A percentile compares a stretch with the other conserved stretches of the same genome.
Evolutionary conservation across 1,140 invertebrate species (phyloP).

Genomic region (Triops longicaudatus): DNA sequence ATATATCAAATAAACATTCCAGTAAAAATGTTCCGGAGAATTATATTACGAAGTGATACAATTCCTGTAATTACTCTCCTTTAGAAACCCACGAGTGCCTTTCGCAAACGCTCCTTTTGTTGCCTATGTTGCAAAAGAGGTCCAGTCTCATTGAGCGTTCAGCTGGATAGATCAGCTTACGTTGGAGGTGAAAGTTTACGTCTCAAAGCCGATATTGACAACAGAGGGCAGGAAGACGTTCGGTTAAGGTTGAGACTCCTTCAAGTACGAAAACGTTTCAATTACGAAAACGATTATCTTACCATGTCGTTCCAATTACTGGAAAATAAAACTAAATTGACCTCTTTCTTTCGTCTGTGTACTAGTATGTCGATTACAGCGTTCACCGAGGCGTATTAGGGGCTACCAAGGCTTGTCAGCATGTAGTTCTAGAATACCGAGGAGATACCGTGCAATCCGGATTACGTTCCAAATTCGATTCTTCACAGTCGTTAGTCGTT

Average conservation of each 20-base stretch:
- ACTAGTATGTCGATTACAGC: constrained; percentile 67
- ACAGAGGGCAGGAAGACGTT: constrained; percentile 63
- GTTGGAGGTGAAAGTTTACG: constrained; percentile 70
- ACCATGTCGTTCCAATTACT: constrained; percentile 13
- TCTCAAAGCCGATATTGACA: constrained; percentile 66
- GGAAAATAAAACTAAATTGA: background rate
- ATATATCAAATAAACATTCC: too few relatives aligned
- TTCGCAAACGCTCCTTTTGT: constrained; percentile 58
- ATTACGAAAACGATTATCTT: background rate
- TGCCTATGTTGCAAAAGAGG: constrained; percentile 67
- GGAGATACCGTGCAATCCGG: constrained; percentile 55
- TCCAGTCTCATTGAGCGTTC: constrained; percentile 56
- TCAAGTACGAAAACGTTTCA: constrained; percentile 45
- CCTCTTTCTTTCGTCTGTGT: constrained; percentile 29
- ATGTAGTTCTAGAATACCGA: constrained; percentile 62
- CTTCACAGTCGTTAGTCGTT: constrained; percentile 56
- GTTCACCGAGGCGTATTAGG: constrained; percentile 71
- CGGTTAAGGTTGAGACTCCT: constrained; percentile 59
- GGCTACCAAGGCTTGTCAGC: constrained; percentile 59
- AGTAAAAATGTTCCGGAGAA: background rate
- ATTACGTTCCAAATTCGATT: constrained; percentile 52
- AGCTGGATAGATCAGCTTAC: constrained; percentile 66
- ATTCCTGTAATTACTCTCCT: constrained; percentile 31
- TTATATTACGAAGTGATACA: background rate
- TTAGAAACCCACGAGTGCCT: constrained; percentile 62